phyloP scores from a whole-genome alignment of 2,888 invertebrate species.

The Axea sp. region DNA sequence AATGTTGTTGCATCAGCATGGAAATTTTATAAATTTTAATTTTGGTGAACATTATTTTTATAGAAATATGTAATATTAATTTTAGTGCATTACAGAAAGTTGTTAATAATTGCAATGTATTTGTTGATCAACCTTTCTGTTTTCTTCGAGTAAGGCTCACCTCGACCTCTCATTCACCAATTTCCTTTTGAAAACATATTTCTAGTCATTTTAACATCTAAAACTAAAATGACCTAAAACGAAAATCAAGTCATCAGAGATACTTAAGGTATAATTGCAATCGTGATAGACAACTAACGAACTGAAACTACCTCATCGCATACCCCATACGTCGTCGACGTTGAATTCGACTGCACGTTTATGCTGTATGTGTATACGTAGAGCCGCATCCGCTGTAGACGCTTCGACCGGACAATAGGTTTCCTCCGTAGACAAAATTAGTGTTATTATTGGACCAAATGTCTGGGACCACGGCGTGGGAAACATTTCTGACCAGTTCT shows the following conservation, averaged over 20 bases:
- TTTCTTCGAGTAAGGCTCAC: too few species aligned
- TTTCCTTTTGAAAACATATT: background rate
- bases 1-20: too few species aligned
- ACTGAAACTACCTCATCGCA: constrained; percentile 7
- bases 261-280: constrained; percentile 26
- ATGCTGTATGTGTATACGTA: constrained; percentile 62
- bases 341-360: constrained; percentile 33
- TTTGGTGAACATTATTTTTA: too few species aligned
- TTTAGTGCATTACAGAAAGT: too few species aligned
- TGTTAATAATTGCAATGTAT: too few species aligned
- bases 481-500: constrained; percentile 67
- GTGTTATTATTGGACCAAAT: constrained; percentile 79
- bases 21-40: too few species aligned
- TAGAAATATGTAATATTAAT: too few species aligned
- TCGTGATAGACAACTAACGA: constrained; percentile 29
- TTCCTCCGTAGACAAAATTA: constrained; percentile 77
- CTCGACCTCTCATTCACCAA: too few species aligned
- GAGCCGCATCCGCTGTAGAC: constrained; percentile 73
- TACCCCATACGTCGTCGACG: constrained; percentile 9
- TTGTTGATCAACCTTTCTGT: too few species aligned
- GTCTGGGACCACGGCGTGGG: constrained; percentile 77
- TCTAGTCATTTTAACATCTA: background rate
- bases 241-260: constrained; percentile 11
- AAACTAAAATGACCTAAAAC: background rate
- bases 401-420: constrained; percentile 75